Conservation (phyloP, 2,888 invertebrate genomes). For the Argyra leucocephala region DNA sequence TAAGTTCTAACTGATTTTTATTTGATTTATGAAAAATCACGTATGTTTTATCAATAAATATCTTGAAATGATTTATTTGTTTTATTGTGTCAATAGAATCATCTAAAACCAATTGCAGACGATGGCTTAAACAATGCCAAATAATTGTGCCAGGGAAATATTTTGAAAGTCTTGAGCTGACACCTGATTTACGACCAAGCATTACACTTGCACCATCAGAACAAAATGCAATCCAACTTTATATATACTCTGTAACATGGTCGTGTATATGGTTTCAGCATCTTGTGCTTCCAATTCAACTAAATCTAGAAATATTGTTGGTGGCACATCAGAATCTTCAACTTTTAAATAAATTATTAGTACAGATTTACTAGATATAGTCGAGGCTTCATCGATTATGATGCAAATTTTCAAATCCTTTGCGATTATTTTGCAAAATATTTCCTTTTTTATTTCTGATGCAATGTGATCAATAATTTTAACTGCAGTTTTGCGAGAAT, state of each 20-base stretch:
- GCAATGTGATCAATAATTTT: conserved; percentile 2
- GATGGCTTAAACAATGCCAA: conserved; percentile 18
- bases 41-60: conserved; percentile 20
- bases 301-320: conserved; percentile 4
- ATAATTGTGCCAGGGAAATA: neutral
- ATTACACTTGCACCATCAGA: conserved; percentile 9
- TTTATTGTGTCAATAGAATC: conserved; percentile 20
- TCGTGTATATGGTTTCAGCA: neutral
- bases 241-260: neutral
- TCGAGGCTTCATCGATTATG: neutral
- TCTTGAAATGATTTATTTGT: conserved; percentile 22
- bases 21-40: conserved; percentile 7
- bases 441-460: conserved; percentile 2
- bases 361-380: conserved; percentile 8
- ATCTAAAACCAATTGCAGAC: conserved; percentile 20
- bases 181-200: conserved; percentile 12
- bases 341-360: conserved; percentile 7
- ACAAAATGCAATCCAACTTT: conserved; percentile 7
- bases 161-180: neutral
- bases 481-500: conserved; percentile 5
- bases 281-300: conserved; percentile 6
- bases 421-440: conserved; percentile 7
- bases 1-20: conserved; percentile 8
- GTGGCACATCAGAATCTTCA: neutral
- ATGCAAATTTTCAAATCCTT: neutral